Evolutionary conservation across 2,113 vertebrate genomes (phyloP), one percentile per base, ranked within the genome.

Genomic region (Campylorhamphus procurvoides): DNA sequence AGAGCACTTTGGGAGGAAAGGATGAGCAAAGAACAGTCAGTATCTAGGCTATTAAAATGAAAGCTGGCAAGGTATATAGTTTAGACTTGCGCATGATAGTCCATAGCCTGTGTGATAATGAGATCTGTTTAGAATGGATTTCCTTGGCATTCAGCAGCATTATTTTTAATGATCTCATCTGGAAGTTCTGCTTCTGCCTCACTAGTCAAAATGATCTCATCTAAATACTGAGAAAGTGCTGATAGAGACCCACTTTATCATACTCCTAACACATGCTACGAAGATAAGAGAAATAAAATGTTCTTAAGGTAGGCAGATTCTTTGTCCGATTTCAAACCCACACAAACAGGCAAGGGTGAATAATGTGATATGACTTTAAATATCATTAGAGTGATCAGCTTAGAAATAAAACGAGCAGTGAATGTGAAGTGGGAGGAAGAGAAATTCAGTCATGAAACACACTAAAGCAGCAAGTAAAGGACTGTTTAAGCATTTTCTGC

Each of bases 241-340:
- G 69, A 71, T 72, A 60, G 68, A 56, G 47, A 71, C n/a, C 58
- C 75, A 29, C 73, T 91, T 86, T 37, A 71, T 80, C 56, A 44
- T 17, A 2, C 23, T 67, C 37, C 55, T 91, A 76, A 49, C 53
- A 35, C 58, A 27, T 73, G 18, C 58, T 47, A 52, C 55, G 58
- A 66, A 90, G 84, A 47, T 59, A 95, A 86, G 83, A 67, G 46
- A 94, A 95, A 80, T 74, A 50, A 87, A 66, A 62, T 77, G 50
- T 55, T 90, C 37, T 76, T 67, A 10, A 93, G 77, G 73, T 59
- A 52, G 39, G 14, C 79, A 67, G 27, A n/a, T 78, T 83, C 40
- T 79, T 94, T 89, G 66, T 76, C 78, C 67, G 47, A 44, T 93
- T 90, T 87, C 46, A 78, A 85, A 59, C 69, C n/a, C 29, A 66